Conservation (phyloP, 23 tunicate genomes). For the Ascidia mentula region DNA sequence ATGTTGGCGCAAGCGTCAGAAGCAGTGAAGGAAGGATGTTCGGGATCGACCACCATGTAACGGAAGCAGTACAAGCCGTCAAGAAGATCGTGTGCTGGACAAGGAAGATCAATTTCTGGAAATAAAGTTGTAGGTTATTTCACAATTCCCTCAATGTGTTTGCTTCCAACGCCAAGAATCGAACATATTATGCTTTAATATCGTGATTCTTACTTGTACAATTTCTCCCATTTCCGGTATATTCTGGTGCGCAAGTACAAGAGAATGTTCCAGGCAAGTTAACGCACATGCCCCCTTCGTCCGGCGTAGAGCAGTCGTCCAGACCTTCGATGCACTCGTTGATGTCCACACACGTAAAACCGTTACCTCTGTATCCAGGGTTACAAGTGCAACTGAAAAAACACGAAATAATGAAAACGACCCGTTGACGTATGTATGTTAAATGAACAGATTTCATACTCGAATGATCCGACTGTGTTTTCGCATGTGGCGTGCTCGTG, state of each 20-base stretch:
- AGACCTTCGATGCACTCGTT: constrained; percentile 37
- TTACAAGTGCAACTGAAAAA: constrained; percentile 38
- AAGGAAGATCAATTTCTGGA: constrained; percentile 9
- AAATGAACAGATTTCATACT: constrained; percentile 10
- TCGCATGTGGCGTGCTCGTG: constrained; percentile 43
- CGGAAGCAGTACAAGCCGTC: constrained; percentile 48
- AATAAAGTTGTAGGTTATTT: neutral
- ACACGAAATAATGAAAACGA: too few relatives aligned
- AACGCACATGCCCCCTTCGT: constrained; percentile 31
- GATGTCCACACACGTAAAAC: constrained; percentile 46
- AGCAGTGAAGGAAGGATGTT: constrained; percentile 24
- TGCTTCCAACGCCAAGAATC: neutral
- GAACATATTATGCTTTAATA: too few relatives aligned
- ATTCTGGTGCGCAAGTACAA: constrained; percentile 43
- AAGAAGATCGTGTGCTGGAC: constrained; percentile 32
- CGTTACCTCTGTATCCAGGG: constrained; percentile 45
- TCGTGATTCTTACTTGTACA: constrained; percentile 39
- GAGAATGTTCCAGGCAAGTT: constrained; percentile 35
- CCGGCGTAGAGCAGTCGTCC: constrained; percentile 16
- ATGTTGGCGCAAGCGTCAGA: constrained; percentile 52
- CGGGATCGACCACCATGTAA: constrained; percentile 23
- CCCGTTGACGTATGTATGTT: neutral
- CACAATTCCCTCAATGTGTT: neutral
- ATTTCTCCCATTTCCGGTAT: constrained; percentile 45
- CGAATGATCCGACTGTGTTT: constrained; percentile 55